Percentiles rank a stretch among this genome's conserved stretches.
Conservation (phyloP, 35 echinoderm and acorn worm genomes). For the Patiria miniata region DNA sequence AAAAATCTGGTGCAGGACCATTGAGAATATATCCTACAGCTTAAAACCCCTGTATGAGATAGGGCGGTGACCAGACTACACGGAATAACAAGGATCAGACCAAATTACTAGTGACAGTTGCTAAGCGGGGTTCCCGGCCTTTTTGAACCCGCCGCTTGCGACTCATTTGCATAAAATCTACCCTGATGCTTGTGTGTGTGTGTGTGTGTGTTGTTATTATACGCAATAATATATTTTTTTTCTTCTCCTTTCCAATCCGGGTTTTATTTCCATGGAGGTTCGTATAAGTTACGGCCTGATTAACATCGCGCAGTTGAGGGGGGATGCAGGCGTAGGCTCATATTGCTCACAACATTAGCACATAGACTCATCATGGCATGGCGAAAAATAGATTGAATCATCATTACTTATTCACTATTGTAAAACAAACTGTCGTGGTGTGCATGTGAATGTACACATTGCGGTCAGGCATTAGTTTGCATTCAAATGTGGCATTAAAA, state of each 20-base stretch:
- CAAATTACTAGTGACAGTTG: slow-evolving; percentile 18
- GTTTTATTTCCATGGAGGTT: neutral
- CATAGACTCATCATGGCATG: no score
- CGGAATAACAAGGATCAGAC: slow-evolving; percentile 7
- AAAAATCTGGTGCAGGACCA: no score
- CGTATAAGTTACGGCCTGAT: neutral
- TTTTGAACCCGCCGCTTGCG: slow-evolving; percentile 26
- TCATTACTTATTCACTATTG: no score
- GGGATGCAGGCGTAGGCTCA: no score
- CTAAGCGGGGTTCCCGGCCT: slow-evolving; percentile 25
- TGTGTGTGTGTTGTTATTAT: neutral
- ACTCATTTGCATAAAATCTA: slow-evolving; percentile 24
- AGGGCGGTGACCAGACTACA: slow-evolving; percentile 21
- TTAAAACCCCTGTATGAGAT: slow-evolving; percentile 1
- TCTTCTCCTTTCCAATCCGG: neutral
- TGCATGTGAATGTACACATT: no score
- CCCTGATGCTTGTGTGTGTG: neutral
- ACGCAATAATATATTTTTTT: slow-evolving; percentile 5
- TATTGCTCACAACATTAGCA: no score
- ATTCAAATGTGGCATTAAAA: no score
- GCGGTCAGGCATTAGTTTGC: no score
- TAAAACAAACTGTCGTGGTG: no score
- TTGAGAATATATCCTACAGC: no score
- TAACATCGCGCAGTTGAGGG: slow-evolving; percentile 6
- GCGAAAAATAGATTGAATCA: no score